Conservation (phyloP, 2,797 vertebrate genomes). For the Helicolenus hilgendorfi region DNA sequence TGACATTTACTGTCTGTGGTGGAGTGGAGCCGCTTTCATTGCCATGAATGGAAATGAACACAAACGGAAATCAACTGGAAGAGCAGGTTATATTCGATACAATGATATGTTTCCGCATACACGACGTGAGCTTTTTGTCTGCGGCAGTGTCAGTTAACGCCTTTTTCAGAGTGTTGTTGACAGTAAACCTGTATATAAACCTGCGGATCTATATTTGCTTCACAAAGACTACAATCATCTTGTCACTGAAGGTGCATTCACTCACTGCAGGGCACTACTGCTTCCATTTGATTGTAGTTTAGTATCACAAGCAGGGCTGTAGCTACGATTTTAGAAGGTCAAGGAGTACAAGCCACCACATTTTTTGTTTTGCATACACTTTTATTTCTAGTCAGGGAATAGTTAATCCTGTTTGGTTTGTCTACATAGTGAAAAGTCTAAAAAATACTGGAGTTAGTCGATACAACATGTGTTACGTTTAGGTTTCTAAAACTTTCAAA, state of each 20-base stretch:
- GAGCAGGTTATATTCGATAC: conserved; percentile 1
- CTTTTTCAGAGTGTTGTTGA: not conserved
- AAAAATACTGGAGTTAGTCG: not conserved
- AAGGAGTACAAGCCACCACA: no score
- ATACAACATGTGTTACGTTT: not conserved
- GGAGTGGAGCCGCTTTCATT: conserved; percentile 1
- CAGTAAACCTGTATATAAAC: not conserved
- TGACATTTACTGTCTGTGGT: conserved; percentile 75
- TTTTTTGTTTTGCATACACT: not conserved
- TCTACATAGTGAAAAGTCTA: not conserved
- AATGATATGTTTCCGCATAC: not conserved
- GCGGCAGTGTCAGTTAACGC: not conserved
- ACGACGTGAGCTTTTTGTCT: not conserved
- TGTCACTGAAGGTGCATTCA: not conserved
- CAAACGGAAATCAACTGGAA: conserved; percentile 13
- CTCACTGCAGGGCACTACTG: not conserved
- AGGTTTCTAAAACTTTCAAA: not conserved
- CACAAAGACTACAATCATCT: not conserved
- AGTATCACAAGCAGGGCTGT: not conserved
- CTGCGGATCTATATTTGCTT: not conserved
- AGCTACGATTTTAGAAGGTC: not conserved
- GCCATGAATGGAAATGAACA: conserved; percentile 39
- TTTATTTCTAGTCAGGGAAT: not conserved
- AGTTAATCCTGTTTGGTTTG: not conserved
- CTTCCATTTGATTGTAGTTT: not conserved